Percentiles rank a stretch among this genome's conserved stretches.
Evolutionary conservation across 30 jellyfish, hydroid and myxozoan genomes (phyloP).

Genomic region (Turritopsis rubra): DNA sequence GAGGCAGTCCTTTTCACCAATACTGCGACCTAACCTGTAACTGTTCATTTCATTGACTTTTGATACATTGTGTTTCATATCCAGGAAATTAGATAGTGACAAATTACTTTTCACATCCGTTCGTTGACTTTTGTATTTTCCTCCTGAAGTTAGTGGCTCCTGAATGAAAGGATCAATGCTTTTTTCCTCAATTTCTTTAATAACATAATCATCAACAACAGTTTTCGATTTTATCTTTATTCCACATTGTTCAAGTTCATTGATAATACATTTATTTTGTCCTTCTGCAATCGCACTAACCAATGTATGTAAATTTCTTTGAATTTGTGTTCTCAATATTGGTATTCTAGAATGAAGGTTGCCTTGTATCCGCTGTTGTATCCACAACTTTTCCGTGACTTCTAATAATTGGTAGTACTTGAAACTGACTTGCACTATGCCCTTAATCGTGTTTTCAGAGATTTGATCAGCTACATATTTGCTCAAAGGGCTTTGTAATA

Average conservation of each 20-base stretch:
- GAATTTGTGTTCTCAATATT: not conserved
- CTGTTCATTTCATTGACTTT: not conserved
- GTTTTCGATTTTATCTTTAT: not conserved
- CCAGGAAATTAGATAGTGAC: not conserved
- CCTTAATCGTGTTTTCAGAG: not conserved
- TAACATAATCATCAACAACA: not conserved
- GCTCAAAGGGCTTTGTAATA: slow-evolving; percentile 1
- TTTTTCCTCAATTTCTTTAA: not conserved
- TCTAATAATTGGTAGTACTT: not conserved
- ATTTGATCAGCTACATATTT: not conserved
- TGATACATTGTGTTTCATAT: not conserved
- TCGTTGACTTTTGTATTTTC: not conserved
- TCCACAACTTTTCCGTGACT: not conserved
- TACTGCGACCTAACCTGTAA: not conserved
- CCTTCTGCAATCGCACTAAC: not conserved
- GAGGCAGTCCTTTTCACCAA: not conserved
- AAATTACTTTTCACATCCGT: not conserved
- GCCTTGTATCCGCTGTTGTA: not conserved
- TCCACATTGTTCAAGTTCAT: not conserved
- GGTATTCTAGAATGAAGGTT: not conserved
- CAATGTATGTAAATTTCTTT: not conserved
- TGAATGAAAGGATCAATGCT: not conserved
- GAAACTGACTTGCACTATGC: slow-evolving; percentile 1
- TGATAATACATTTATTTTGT: not conserved
- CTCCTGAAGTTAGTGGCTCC: not conserved